phyloP scores from a whole-genome alignment of 2,888 invertebrate genomes.

The Drosophila macrothrix region DNA sequence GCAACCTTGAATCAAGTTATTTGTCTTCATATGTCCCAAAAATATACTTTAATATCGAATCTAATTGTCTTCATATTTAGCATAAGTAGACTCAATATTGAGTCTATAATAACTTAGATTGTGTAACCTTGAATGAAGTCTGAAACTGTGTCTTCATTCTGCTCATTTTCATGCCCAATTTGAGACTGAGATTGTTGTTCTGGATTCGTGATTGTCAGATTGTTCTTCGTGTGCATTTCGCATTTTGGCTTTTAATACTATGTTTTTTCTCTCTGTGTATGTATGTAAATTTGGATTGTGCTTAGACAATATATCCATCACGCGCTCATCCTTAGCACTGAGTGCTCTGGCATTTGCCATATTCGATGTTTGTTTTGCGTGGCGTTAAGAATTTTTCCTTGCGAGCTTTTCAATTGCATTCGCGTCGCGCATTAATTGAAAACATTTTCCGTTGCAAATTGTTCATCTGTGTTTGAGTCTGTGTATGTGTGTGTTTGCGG shows the following conservation, averaged over 20 bases:
- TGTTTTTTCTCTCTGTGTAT: not conserved
- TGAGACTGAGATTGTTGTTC: not conserved
- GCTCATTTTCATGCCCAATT: not conserved
- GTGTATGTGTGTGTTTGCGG: not conserved
- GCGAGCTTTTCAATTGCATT: constrained; percentile 55
- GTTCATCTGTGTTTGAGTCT: not conserved
- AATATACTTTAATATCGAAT: not conserved
- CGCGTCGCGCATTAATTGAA: constrained; percentile 53
- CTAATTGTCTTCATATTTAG: not conserved
- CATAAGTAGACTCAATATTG: not conserved
- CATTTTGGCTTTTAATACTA: not conserved
- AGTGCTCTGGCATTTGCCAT: constrained; percentile 34
- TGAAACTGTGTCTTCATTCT: not conserved
- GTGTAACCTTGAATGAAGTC: not conserved
- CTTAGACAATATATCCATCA: not conserved
- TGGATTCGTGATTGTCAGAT: not conserved
- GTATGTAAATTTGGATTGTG: not conserved
- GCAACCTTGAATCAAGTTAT: not conserved
- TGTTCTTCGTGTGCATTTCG: not conserved
- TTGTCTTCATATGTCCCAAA: not conserved
- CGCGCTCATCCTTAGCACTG: constrained; percentile 3
- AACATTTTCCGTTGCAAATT: constrained; percentile 30
- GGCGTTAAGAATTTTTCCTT: constrained; percentile 62
- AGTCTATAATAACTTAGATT: not conserved
- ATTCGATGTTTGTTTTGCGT: constrained; percentile 60